Percentiles rank a stretch among this genome's conserved stretches.
Conservation (phyloP, 2,113 vertebrate species). For the Syngnathus typhle region DNA sequence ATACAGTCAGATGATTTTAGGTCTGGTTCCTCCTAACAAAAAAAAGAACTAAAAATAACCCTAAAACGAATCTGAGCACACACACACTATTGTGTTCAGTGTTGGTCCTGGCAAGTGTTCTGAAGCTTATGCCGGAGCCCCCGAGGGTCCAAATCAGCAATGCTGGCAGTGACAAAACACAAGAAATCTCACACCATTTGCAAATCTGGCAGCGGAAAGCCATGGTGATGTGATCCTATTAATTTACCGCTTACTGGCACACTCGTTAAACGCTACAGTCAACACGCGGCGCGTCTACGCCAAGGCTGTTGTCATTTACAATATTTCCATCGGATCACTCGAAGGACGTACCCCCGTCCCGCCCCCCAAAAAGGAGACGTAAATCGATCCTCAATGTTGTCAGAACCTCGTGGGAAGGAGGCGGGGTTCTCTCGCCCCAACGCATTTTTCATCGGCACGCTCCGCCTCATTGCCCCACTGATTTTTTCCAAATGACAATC, state of each 20-base stretch:
- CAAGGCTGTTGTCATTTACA: background rate
- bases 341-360: background rate
- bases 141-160: constrained; percentile 43
- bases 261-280: constrained; percentile 3
- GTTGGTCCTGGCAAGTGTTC: constrained; percentile 47
- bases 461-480: background rate
- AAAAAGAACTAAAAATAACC: constrained; percentile 40
- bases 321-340: background rate
- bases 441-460: constrained; percentile 5
- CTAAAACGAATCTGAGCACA: constrained; percentile 17
- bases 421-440: background rate
- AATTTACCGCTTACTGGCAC: constrained; percentile 17
- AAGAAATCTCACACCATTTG: constrained; percentile 47
- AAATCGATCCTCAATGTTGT: background rate
- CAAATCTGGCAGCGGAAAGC: constrained; percentile 43
- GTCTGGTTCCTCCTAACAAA: constrained; percentile 4
- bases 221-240: constrained; percentile 41
- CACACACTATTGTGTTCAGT: constrained; percentile 20
- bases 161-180: constrained; percentile 47
- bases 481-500: background rate
- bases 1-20: background rate
- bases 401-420: background rate
- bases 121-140: constrained; percentile 48
- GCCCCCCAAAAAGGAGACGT: background rate
- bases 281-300: background rate